phyloP scores from a whole-genome alignment of 2,113 vertebrate species.

The Actenoides hombroni region DNA sequence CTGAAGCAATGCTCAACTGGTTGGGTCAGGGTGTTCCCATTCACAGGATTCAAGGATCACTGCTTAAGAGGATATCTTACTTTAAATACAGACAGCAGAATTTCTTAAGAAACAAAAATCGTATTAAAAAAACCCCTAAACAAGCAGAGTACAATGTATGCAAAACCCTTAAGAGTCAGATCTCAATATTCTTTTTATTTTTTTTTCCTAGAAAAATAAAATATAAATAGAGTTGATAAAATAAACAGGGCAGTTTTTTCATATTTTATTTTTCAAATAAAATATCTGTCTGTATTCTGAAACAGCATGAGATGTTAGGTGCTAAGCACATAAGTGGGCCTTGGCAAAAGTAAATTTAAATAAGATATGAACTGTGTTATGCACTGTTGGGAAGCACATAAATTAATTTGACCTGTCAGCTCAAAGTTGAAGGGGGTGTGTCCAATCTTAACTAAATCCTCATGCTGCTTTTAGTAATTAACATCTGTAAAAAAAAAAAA shows the following conservation, averaged over 20 bases:
- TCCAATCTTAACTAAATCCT: conserved; percentile 41
- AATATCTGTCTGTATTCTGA: conserved; percentile 35
- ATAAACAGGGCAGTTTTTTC: not conserved
- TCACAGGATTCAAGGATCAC: not conserved
- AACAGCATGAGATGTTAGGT: conserved; percentile 57
- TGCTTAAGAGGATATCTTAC: not conserved
- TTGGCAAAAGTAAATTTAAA: conserved; percentile 71
- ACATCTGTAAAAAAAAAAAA: conserved; percentile 66
- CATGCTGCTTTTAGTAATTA: conserved; percentile 64
- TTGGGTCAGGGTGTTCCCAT: not conserved
- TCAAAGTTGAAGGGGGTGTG: conserved; percentile 35
- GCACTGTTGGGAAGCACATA: conserved; percentile 32
- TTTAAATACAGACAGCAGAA: not conserved
- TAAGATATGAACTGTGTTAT: conserved; percentile 67
- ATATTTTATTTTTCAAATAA: conserved; percentile 40
- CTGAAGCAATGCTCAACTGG: not conserved
- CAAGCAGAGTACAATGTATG: not conserved
- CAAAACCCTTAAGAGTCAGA: not conserved
- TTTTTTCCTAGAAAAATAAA: not conserved
- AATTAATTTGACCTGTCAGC: conserved; percentile 61
- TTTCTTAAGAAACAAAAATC: not conserved
- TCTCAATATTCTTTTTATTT: not conserved
- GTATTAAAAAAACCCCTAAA: not conserved
- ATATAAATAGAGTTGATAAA: conserved; percentile 3
- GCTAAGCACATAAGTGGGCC: conserved; percentile 33